phyloP scores from a whole-genome alignment of 2,888 invertebrate genomes.

The Pecten maximus region DNA sequence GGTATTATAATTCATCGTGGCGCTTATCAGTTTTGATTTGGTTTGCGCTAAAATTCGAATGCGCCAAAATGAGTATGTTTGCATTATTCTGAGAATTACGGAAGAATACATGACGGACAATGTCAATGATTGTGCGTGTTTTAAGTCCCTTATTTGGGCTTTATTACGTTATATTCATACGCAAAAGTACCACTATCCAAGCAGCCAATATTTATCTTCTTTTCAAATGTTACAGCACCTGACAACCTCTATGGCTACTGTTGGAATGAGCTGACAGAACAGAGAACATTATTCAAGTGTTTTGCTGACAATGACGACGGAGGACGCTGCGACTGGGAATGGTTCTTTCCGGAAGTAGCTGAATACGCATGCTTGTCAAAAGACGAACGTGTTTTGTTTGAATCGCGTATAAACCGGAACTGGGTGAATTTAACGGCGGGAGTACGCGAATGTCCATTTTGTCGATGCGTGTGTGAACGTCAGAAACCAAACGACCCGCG shows the following conservation, averaged over 20 bases:
- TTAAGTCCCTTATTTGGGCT: too few relatives aligned
- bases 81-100: too few relatives aligned
- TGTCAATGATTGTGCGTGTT: too few relatives aligned
- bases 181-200: too few relatives aligned
- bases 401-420: slow-evolving; percentile 22
- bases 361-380: slow-evolving; percentile 24
- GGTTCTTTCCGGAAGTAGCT: not conserved
- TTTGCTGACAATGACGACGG: not conserved
- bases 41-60: too few relatives aligned
- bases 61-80: too few relatives aligned
- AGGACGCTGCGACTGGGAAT: not conserved
- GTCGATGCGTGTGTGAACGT: not conserved
- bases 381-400: slow-evolving; percentile 6
- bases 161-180: too few relatives aligned
- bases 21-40: too few relatives aligned
- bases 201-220: too few relatives aligned
- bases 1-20: too few relatives aligned
- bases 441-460: slow-evolving; percentile 15
- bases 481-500: not conserved
- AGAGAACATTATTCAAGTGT: not conserved
- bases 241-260: not conserved
- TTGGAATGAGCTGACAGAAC: not conserved
- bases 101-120: too few relatives aligned
- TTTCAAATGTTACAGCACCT: not conserved
- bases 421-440: not conserved